Evolutionary conservation across 2,888 invertebrate genomes (phyloP), one percentile per base, ranked within the genome.

Genomic region (Dascillus cervinus): DNA sequence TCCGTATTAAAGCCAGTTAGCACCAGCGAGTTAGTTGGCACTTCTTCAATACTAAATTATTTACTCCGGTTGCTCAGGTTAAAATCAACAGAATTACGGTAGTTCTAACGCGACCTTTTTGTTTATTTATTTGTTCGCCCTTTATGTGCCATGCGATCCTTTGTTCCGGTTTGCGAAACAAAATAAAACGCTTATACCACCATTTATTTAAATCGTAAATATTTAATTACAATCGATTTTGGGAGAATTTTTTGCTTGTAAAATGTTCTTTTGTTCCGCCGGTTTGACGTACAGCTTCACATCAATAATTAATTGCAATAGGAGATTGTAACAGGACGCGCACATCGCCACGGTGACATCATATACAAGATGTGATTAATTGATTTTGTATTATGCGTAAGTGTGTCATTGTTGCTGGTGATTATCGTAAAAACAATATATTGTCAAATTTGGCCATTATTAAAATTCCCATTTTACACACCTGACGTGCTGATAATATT

Each of bases 281-380:
- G n/a, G 23, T 28, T 31, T 22, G 33, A 37, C 29, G 39, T 27
- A 21, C 19, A 28, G 39, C 46, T 43, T 43, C 41, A 43, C 45
- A 43, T 50, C 49, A 48, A 50, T 50, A 52, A 52, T 50, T 52
- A 52, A 52, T 52, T 52, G 52, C 49, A 46, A 50, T 47, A 46
- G 44, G 46, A 47, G 47, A 41, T 38, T 39, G 48, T 46, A 41
- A 46, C 41, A 48, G 43, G 45, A 48, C 40, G 37, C 34, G 34
- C 40, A 41, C 44, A 44, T 44, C 44, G 47, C 42, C 36, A 25
- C 44, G 45, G 34, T 46, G 47, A 46, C 49, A 46, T 44, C 46
- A 48, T 46, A 49, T 44, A 46, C 42, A 47, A 38, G 37, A 35
- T 38, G 42, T 52, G 52, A 52, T 52, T 50, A 52, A 52, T 52